Evolutionary conservation across 1,140 invertebrate species (phyloP).

Genomic region (Brachionus rubens): DNA sequence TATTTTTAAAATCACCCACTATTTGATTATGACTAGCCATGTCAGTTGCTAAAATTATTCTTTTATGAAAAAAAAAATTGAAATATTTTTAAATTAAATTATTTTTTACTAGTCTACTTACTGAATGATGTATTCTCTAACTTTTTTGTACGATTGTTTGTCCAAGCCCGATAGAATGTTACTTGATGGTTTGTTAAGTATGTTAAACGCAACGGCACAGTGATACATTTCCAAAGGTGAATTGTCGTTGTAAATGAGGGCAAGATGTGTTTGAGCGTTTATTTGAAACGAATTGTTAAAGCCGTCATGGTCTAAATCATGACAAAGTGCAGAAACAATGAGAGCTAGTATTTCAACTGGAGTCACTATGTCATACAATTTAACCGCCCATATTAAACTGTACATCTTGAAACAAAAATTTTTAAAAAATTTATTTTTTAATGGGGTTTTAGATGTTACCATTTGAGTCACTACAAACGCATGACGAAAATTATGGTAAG

Average conservation of each 20-base stretch:
- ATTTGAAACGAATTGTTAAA: constrained; percentile 66
- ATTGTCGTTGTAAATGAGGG: constrained; percentile 81
- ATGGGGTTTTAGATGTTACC: constrained; percentile 66
- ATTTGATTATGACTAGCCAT: constrained; percentile 61
- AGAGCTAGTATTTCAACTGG: constrained; percentile 74
- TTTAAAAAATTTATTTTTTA: constrained; percentile 63
- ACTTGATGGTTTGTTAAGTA: constrained; percentile 70
- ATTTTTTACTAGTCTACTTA: not conserved
- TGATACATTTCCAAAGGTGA: constrained; percentile 84
- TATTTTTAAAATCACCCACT: constrained; percentile 59
- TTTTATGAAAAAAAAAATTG: constrained; percentile 55
- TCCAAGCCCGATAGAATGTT: constrained; percentile 71
- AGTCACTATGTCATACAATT: constrained; percentile 63
- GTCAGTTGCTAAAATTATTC: constrained; percentile 60
- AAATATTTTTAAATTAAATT: not conserved
- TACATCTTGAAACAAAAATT: constrained; percentile 13
- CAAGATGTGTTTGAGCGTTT: constrained; percentile 78
- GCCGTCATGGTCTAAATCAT: constrained; percentile 62
- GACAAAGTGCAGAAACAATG: constrained; percentile 76
- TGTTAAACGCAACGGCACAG: constrained; percentile 78
- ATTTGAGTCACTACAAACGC: constrained; percentile 86
- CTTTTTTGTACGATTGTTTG: constrained; percentile 63
- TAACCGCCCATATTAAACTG: constrained; percentile 18
- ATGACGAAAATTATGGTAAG: constrained; percentile 84
- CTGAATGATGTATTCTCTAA: constrained; percentile 47